Conservation (phyloP, 1,140 invertebrate species). For the Spodoptera frugiperda region DNA sequence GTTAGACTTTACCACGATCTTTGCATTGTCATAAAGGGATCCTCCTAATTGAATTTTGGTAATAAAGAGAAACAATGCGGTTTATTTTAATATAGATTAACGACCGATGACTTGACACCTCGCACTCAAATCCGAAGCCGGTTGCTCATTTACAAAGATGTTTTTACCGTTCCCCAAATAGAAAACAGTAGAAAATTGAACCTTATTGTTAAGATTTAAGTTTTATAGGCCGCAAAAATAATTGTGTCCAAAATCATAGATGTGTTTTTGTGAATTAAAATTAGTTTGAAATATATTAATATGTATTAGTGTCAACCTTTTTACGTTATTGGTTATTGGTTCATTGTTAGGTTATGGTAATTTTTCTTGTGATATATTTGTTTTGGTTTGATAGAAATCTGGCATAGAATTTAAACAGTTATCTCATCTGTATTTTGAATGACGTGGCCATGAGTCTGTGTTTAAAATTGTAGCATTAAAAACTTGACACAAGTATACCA, state of each 20-base stretch:
- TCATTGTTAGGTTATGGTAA: conserved; percentile 80
- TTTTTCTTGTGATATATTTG: conserved; percentile 66
- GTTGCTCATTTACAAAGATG: conserved; percentile 50
- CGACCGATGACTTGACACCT: conserved; percentile 82
- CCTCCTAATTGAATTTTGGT: conserved; percentile 73
- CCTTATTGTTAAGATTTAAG: conserved; percentile 3
- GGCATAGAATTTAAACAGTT: neutral
- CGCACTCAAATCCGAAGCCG: conserved; percentile 62
- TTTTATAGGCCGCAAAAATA: conserved; percentile 32
- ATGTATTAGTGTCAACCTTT: conserved; percentile 81
- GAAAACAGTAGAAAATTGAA: conserved; percentile 28
- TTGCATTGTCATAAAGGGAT: conserved; percentile 37
- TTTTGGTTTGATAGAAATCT: conserved; percentile 55
- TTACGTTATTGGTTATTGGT: conserved; percentile 81
- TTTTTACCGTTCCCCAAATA: conserved; percentile 45
- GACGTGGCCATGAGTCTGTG: neutral
- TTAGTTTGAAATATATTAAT: conserved; percentile 80
- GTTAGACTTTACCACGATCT: conserved; percentile 29
- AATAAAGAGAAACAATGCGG: conserved; percentile 78
- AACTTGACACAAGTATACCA: neutral
- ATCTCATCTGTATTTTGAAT: neutral
- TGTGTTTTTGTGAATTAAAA: conserved; percentile 73
- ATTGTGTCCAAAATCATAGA: conserved; percentile 66
- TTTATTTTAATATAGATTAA: conserved; percentile 85
- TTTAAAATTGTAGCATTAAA: neutral